These are phyloP conservation scores for Drosophila diplacantha DNA, from an alignment of 2,888 invertebrate species.

Conservation along the genomic window DNA sequence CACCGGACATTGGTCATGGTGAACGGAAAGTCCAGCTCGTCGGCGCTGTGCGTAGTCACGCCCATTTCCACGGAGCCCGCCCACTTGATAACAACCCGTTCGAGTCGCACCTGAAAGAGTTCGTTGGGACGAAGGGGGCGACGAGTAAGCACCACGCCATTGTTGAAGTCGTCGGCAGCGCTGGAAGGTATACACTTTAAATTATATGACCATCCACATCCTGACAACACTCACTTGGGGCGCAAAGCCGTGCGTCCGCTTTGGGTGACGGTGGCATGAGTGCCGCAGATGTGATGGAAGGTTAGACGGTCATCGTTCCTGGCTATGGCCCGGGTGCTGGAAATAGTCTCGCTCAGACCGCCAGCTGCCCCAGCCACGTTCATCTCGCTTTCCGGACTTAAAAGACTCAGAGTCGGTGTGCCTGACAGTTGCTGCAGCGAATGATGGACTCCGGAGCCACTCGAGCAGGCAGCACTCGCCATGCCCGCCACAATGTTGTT, in stretches of 20 bases:
- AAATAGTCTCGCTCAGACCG: constrained; percentile 62
- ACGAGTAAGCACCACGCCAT: constrained; percentile 93
- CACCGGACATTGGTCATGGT: constrained; percentile 95
- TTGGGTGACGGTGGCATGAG: constrained; percentile 94
- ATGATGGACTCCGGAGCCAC: constrained; percentile 14
- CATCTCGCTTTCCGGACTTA: constrained; percentile 76
- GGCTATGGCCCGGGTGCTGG: constrained; percentile 56
- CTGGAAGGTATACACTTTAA: constrained; percentile 75
- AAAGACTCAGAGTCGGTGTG: constrained; percentile 75
- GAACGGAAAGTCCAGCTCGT: constrained; percentile 91
- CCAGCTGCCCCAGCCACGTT: constrained; percentile 70
- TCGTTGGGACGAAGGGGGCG: constrained; percentile 91
- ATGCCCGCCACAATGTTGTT: constrained; percentile 79
- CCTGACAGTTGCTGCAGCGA: constrained; percentile 46
- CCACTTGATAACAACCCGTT: constrained; percentile 95
- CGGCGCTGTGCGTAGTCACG: constrained; percentile 93
- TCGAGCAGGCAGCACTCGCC: constrained; percentile 26
- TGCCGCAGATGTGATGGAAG: constrained; percentile 94
- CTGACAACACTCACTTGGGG: constrained; percentile 86
- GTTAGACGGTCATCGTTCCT: constrained; percentile 84
- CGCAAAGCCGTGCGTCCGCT: constrained; percentile 93
- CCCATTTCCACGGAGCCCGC: constrained; percentile 96
- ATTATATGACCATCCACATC: neutral
- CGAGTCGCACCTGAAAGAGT: constrained; percentile 93
- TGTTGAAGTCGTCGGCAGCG: constrained; percentile 95